Evolutionary conservation across 2,888 invertebrate genomes (phyloP).

Genomic region (Mellilla xanthometata): DNA sequence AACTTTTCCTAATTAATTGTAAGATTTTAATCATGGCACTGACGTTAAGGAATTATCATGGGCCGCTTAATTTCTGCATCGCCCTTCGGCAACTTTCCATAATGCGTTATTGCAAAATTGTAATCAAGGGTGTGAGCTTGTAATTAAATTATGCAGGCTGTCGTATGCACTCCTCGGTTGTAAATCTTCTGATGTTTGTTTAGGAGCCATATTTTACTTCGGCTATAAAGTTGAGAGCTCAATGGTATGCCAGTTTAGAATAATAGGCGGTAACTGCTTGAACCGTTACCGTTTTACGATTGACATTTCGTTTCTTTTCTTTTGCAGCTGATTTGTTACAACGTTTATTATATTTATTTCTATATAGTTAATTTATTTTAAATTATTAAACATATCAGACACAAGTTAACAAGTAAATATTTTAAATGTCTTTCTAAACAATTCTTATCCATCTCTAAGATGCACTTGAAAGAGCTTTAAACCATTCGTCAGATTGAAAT

Average conservation of each 20-base stretch:
- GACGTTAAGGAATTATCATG: conserved; percentile 77
- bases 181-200: conserved; percentile 72
- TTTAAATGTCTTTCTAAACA: too few relatives aligned
- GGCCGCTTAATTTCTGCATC: conserved; percentile 76
- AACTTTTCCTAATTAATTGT: conserved; percentile 79
- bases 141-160: conserved; percentile 81
- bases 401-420: too few relatives aligned
- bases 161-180: conserved; percentile 75
- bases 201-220: conserved; percentile 44
- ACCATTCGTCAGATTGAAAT: conserved; percentile 49
- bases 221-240: conserved; percentile 15
- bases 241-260: conserved; percentile 9
- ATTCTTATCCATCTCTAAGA: too few relatives aligned
- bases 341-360: too few relatives aligned
- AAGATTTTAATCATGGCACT: conserved; percentile 77
- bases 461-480: too few relatives aligned
- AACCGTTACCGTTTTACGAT: conserved; percentile 22
- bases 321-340: neutral
- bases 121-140: conserved; percentile 78
- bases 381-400: too few relatives aligned
- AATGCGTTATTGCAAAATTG: conserved; percentile 79
- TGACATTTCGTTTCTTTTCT: conserved; percentile 13
- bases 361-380: too few relatives aligned
- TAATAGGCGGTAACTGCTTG: conserved; percentile 21
- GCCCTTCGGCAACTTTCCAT: conserved; percentile 68